Conservation (phyloP, 2,888 invertebrate species). For the Atrina japonica region DNA sequence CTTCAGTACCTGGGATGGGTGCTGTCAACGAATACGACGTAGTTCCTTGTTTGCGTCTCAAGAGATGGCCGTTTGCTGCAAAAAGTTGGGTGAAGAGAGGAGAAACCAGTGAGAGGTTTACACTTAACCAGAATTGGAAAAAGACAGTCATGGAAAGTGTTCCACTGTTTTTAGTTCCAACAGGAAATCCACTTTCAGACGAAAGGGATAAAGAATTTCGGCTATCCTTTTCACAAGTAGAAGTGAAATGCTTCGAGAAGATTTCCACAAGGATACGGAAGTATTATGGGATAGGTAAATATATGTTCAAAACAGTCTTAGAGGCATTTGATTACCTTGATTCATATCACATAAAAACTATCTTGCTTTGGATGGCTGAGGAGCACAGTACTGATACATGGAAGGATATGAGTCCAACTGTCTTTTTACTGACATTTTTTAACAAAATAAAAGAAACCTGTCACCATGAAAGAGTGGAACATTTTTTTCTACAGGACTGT, state of each 20-base stretch:
- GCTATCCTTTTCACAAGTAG: constrained; percentile 43
- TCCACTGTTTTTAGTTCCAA: constrained; percentile 41
- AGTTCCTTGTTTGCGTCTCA: constrained; percentile 30
- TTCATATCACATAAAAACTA: constrained; percentile 45
- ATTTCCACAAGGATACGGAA: constrained; percentile 21
- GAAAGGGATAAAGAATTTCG: constrained; percentile 26
- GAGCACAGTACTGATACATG: constrained; percentile 3
- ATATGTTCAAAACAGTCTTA: constrained; percentile 32
- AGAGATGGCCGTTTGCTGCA: constrained; percentile 24
- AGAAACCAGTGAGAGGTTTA: neutral
- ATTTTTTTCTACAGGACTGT: constrained; percentile 30
- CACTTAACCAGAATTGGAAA: constrained; percentile 20
- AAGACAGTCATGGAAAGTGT: constrained; percentile 2
- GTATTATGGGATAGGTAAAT: constrained; percentile 42
- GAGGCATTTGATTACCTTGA: constrained; percentile 28
- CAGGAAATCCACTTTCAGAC: constrained; percentile 35
- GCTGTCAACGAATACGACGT: constrained; percentile 37
- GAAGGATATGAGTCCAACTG: neutral
- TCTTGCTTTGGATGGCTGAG: constrained; percentile 38
- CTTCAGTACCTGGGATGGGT: constrained; percentile 32
- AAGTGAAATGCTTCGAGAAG: constrained; percentile 37
- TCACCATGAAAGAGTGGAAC: constrained; percentile 9
- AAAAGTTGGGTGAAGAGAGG: neutral
- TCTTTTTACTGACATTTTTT: constrained; percentile 15
- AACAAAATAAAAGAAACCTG: constrained; percentile 6